Evolutionary conservation across 2,797 vertebrate genomes (phyloP).

Genomic region (Lutjanus argentimaculatus): DNA sequence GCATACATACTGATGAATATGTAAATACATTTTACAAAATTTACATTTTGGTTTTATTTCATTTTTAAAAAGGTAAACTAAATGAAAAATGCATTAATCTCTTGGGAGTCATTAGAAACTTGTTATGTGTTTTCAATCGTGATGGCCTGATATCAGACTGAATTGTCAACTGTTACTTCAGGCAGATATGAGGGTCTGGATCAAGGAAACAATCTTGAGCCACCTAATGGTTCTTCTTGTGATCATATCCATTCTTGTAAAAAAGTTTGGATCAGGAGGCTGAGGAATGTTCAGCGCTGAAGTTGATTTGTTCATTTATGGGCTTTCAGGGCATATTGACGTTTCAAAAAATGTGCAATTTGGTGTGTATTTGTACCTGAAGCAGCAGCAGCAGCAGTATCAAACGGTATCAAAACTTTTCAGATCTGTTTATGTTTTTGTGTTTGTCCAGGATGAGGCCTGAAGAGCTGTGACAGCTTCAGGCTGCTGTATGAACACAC

Average conservation of each 20-base stretch:
- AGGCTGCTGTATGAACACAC: conserved; percentile 89
- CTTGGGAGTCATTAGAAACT: too few relatives aligned
- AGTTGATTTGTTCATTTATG: background rate
- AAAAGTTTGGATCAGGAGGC: background rate
- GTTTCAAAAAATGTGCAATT: background rate
- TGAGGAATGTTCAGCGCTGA: background rate
- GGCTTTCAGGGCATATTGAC: background rate
- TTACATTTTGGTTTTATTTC: too few relatives aligned
- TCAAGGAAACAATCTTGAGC: background rate
- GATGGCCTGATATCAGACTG: too few relatives aligned
- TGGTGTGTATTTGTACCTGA: background rate
- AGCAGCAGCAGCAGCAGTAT: background rate
- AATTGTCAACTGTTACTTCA: too few relatives aligned
- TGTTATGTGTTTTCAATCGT: too few relatives aligned
- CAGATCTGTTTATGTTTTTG: conserved; percentile 5
- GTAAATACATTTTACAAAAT: too few relatives aligned
- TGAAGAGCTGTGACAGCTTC: conserved; percentile 86
- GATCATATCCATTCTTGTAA: background rate
- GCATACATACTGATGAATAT: too few relatives aligned
- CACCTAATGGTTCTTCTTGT: background rate
- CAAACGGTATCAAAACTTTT: background rate
- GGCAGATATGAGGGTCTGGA: too few relatives aligned
- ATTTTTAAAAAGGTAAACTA: too few relatives aligned
- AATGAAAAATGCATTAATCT: too few relatives aligned
- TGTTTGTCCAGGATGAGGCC: conserved; percentile 80